phyloP scores from a whole-genome alignment of 2,888 invertebrate species.

The Oxyscelio sp. region DNA sequence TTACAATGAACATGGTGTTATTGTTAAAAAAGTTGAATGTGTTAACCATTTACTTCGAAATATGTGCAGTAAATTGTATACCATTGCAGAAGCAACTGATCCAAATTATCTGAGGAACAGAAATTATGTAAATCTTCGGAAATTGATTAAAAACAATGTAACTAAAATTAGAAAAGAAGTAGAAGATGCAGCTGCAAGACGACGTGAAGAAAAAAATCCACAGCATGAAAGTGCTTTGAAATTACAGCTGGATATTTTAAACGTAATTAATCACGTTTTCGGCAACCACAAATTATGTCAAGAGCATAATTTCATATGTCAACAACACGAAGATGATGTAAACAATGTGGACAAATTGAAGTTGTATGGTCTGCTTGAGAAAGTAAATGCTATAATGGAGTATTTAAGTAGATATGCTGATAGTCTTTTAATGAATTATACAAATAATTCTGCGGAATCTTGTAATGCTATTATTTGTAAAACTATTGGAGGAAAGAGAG shows the following conservation, averaged over 20 bases:
- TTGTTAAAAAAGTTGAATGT: constrained; percentile 26
- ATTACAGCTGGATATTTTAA: constrained; percentile 17
- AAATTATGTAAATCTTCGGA: constrained; percentile 3
- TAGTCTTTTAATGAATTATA: constrained; percentile 28
- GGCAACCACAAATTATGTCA: constrained; percentile 48
- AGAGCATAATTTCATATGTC: neutral
- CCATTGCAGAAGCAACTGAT: neutral
- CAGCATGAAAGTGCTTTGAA: neutral
- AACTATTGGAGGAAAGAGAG: constrained; percentile 49
- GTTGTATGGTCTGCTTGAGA: constrained; percentile 13
- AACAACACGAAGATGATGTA: neutral
- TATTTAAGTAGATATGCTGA: constrained; percentile 11
- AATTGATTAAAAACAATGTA: constrained; percentile 8
- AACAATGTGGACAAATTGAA: neutral
- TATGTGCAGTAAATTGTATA: constrained; percentile 10
- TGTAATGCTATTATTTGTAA: constrained; percentile 60
- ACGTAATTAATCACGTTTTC: constrained; percentile 51
- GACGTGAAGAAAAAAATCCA: neutral
- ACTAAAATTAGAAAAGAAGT: constrained; percentile 20
- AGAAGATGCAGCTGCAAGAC: neutral
- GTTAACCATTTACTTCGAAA: constrained; percentile 26
- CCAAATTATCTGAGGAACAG: neutral
- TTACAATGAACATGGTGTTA: neutral
- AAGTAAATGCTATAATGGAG: constrained; percentile 19
- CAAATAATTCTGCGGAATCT: constrained; percentile 35